Evolutionary conservation across 2,888 invertebrate genomes (phyloP).

Genomic region (Stenchaetothrips biformis): DNA sequence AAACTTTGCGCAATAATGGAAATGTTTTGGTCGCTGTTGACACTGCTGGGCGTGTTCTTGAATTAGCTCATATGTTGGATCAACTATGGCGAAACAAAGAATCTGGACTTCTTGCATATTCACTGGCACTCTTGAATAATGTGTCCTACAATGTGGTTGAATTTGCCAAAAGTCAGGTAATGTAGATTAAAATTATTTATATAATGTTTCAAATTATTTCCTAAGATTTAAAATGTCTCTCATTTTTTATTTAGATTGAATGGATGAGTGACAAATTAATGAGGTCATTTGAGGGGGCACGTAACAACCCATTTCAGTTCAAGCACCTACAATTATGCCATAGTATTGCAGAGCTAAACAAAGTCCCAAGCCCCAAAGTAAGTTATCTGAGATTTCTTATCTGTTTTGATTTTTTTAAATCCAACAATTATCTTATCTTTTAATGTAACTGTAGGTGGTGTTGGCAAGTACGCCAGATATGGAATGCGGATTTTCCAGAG

Average conservation of each 20-base stretch:
- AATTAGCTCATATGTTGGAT: conserved; percentile 93
- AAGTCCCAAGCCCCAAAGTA: conserved; percentile 83
- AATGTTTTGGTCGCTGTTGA: conserved; percentile 94
- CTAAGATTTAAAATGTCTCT: background rate
- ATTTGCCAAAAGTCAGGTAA: conserved; percentile 90
- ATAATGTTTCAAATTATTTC: background rate
- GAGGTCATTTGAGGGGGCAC: conserved; percentile 82
- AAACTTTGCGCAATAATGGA: conserved; percentile 88
- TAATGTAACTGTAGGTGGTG: conserved; percentile 59
- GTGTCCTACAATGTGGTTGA: conserved; percentile 98
- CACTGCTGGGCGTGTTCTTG: conserved; percentile 93
- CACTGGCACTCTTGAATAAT: conserved; percentile 87
- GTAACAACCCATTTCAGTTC: conserved; percentile 93
- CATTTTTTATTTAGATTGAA: conserved; percentile 63
- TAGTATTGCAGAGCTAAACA: conserved; percentile 75
- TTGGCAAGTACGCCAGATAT: conserved; percentile 91
- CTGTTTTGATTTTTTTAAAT: background rate
- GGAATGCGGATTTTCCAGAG: conserved; percentile 91
- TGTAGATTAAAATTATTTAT: background rate
- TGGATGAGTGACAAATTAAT: conserved; percentile 99
- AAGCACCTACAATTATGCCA: conserved; percentile 92
- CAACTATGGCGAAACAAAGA: conserved; percentile 93
- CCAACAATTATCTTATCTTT: conserved; percentile 8
- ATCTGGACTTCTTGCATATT: conserved; percentile 91
- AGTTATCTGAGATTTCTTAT: conserved; percentile 24